Evolutionary conservation across 30 jellyfish, hydroid and myxozoan genomes (phyloP), one percentile per base, ranked within the genome.

Genomic region (Mastigias papua): DNA sequence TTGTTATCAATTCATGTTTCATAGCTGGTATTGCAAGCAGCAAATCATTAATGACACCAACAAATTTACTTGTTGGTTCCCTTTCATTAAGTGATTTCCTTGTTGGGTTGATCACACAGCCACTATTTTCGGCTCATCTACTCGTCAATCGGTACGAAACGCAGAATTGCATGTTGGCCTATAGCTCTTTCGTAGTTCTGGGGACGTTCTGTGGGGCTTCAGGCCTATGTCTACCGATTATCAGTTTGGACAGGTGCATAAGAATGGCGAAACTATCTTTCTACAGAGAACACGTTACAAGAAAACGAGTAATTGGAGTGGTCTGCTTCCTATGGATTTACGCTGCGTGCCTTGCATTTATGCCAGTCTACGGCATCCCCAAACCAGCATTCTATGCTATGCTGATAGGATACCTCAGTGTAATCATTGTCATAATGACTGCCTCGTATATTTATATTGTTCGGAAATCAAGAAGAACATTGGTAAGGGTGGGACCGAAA

Each of bases 321-420:
- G 27, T 75, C 10, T 27, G 48, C 26, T 3, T 75, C 34, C 9
- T 37, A 28, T 75, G 86, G 86, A 61, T 50, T 27, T 48, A 75
- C 50, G 86, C 86, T 20, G 2, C 10, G 42, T 48, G 25, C 32
- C 28, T 75, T 1, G 75, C 86, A 8, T 51, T 75, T 58, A 48
- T 50, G 86, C 86, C 86, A 22, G 16, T 75, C 33, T 75, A 75
- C 34, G 86, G 86, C 16, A 64, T 75, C 71, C 70, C 86, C 22
- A 74, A 42, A 27, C 11, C 54, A 7, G 61, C 35, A 34, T 75
- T 75, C 29, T 75, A 75, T n/a, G 33, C 71, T 58, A 2, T 49
- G 60, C 58, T 75, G 1, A 75, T 75, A 3, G 86, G 33, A 1
- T 75, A 50, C 35, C 27, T 75, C 29, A 31, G 42, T 6, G 15